A percentile compares a stretch with the other conserved stretches of the same genome.
These are phyloP conservation scores for Scaptomyza caliginosa DNA, from an alignment of 2,888 invertebrate genomes.

Conservation along the genomic window DNA sequence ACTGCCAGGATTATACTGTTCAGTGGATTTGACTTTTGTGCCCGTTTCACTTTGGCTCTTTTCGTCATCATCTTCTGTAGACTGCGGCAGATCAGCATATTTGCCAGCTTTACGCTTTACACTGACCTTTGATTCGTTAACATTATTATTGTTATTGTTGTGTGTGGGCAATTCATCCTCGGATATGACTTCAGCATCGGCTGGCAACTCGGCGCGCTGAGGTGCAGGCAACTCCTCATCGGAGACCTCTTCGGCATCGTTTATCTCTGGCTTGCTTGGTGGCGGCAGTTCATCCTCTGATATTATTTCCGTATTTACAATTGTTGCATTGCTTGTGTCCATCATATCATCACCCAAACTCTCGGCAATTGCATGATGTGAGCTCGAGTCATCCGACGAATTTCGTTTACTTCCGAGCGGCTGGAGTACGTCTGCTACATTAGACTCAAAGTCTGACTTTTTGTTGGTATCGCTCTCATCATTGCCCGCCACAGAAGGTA, in stretches of 20 bases:
- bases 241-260: conserved; percentile 93
- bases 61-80: conserved; percentile 18
- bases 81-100: conserved; percentile 4
- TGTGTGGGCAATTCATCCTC: conserved; percentile 90
- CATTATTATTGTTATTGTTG: conserved; percentile 53
- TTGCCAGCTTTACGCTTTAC: conserved; percentile 62
- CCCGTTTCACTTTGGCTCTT: conserved; percentile 12
- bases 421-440: conserved; percentile 54
- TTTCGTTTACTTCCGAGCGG: conserved; percentile 68
- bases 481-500: conserved; percentile 83
- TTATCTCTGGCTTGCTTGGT: conserved; percentile 90
- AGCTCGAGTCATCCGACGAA: conserved; percentile 80
- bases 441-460: conserved; percentile 73
- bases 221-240: conserved; percentile 91
- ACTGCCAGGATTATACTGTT: conserved; percentile 91
- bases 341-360: conserved; percentile 76
- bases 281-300: conserved; percentile 92
- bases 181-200: conserved; percentile 91
- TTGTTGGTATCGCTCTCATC: conserved; percentile 74
- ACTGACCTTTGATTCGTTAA: conserved; percentile 38
- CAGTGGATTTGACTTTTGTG: conserved; percentile 80
- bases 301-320: conserved; percentile 93
- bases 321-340: conserved; percentile 83
- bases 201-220: conserved; percentile 88
- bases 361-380: conserved; percentile 81